Conservation (phyloP, 2,113 vertebrate species). For the Pelecanoides urinatrix region DNA sequence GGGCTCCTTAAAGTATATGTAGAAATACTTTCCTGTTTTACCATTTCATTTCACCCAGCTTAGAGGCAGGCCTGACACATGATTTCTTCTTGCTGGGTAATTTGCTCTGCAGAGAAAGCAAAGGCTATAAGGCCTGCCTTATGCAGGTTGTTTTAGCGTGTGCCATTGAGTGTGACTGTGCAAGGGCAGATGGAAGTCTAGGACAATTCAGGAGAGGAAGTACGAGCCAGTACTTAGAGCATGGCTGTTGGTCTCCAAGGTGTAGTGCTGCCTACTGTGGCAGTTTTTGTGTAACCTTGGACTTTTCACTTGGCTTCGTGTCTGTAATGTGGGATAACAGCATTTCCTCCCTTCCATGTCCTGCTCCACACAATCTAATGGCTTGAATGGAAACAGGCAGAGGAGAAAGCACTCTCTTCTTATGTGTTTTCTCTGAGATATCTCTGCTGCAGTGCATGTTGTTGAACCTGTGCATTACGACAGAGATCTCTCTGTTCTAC, state of each 20-base stretch:
- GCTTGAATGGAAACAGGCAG: background rate
- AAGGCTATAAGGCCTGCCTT: background rate
- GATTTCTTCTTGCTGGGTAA: background rate
- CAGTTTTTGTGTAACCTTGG: background rate
- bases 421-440: background rate
- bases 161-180: background rate
- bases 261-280: background rate
- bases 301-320: background rate
- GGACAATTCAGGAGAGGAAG: background rate
- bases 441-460: background rate
- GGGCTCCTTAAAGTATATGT: background rate
- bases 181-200: background rate
- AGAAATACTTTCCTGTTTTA: background rate
- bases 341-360: background rate
- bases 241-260: background rate
- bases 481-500: background rate
- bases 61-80: background rate
- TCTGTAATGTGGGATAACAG: background rate
- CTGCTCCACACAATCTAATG: background rate
- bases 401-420: background rate
- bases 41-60: background rate
- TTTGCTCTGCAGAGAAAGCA: background rate
- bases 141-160: background rate
- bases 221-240: rapidly evolving
- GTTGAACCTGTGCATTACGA: background rate